Percentiles rank a stretch among this genome's conserved stretches.
These are phyloP conservation scores for Scleropages formosus DNA, from an alignment of 2,797 vertebrate genomes.

Conservation along the genomic window DNA sequence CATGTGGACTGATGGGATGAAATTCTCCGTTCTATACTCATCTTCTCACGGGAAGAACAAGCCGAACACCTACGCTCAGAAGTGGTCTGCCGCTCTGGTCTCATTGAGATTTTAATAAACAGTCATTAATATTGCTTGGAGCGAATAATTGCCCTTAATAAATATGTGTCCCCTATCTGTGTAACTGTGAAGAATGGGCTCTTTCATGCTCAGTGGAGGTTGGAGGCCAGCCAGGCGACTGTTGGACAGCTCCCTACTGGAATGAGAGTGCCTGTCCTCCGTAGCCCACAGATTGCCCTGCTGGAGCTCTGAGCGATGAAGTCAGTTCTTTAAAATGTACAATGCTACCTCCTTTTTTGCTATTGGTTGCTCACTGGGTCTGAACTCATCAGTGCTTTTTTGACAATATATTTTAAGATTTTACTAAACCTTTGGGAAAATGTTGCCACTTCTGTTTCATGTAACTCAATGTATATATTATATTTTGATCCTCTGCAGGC, in stretches of 20 bases:
- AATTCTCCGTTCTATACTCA: too few species aligned
- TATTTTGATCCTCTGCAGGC: too few species aligned
- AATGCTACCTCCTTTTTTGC: too few species aligned
- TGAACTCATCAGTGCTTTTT: not conserved
- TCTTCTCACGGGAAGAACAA: not conserved
- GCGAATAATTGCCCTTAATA: slow-evolving; percentile 29
- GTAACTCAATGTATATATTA: too few species aligned
- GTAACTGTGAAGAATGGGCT: slow-evolving; percentile 22
- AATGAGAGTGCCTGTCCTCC: not conserved
- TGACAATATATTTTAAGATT: not conserved
- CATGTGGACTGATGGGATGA: too few species aligned
- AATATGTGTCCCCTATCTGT: slow-evolving; percentile 13
- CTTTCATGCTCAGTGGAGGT: slow-evolving; percentile 18
- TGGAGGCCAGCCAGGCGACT: slow-evolving; percentile 11
- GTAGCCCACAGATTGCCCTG: not conserved
- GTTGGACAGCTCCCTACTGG: not conserved
- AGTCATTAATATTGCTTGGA: slow-evolving; percentile 18
- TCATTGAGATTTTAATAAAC: slow-evolving; percentile 25
- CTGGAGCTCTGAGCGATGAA: not conserved
- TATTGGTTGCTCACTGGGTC: too few species aligned
- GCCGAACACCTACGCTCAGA: not conserved
- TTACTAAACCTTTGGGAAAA: not conserved
- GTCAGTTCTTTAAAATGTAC: not conserved
- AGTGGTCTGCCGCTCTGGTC: not conserved
- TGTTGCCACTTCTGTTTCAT: too few species aligned